A percentile compares a stretch with the other conserved stretches of the same genome.
Conservation (phyloP, 2,113 vertebrate genomes). For the Lota lota region DNA sequence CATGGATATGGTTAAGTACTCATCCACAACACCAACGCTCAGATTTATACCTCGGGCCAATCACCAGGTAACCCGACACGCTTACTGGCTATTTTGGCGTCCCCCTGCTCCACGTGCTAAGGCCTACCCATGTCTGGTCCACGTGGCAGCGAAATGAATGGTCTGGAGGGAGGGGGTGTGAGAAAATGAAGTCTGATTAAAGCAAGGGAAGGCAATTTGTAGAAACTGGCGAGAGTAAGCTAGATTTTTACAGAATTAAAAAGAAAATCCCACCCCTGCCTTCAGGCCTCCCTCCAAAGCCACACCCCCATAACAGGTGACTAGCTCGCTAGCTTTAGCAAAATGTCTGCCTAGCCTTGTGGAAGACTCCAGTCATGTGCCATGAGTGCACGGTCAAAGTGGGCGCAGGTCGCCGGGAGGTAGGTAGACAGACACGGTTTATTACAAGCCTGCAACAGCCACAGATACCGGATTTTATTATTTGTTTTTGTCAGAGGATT, state of each 20-base stretch:
- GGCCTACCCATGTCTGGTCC: slow-evolving; percentile 3
- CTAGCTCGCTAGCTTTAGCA: too few species aligned
- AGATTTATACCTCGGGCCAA: background rate
- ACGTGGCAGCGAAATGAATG: background rate
- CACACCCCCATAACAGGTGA: too few species aligned
- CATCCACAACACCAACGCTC: background rate
- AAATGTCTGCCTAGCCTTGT: too few species aligned
- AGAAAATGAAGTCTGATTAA: slow-evolving; percentile 17
- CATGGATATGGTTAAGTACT: background rate
- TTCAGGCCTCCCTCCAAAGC: too few species aligned
- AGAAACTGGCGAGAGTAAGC: background rate
- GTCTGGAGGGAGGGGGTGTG: background rate
- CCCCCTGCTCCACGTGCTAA: slow-evolving; percentile 1
- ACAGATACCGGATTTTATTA: too few species aligned
- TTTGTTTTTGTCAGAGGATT: too few species aligned
- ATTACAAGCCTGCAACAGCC: too few species aligned
- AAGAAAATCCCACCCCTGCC: background rate
- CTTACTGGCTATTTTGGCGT: slow-evolving; percentile 25
- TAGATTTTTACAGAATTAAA: slow-evolving; percentile 28
- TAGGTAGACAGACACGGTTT: too few species aligned
- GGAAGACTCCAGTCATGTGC: too few species aligned
- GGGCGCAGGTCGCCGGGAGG: too few species aligned
- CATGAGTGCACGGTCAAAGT: too few species aligned
- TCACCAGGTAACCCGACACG: slow-evolving; percentile 12
- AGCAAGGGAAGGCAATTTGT: background rate